Conservation (phyloP, 2,797 vertebrate species). For the Rhincodon typus region DNA sequence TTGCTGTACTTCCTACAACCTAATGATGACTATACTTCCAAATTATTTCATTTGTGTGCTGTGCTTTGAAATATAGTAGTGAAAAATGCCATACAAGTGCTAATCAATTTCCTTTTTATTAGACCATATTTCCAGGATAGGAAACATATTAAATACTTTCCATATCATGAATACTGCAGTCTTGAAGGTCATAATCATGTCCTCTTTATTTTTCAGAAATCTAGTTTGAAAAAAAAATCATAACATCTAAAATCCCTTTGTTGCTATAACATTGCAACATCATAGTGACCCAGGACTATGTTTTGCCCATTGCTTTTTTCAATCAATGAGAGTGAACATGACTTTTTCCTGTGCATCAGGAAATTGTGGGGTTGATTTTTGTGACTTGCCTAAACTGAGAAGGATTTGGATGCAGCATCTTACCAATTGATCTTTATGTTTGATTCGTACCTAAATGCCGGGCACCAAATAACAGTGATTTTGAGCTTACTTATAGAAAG, state of each 20-base stretch:
- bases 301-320: neutral
- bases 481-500: neutral
- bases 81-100: too few relatives aligned
- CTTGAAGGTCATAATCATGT: neutral
- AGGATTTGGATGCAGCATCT: neutral
- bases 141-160: too few relatives aligned
- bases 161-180: neutral
- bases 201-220: neutral
- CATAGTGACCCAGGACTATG: neutral
- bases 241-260: neutral
- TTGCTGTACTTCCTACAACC: too few relatives aligned
- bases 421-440: neutral
- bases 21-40: too few relatives aligned
- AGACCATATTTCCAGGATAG: too few relatives aligned
- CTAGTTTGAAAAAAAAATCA: neutral
- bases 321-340: neutral
- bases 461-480: neutral
- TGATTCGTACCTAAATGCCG: neutral
- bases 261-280: neutral
- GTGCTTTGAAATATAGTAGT: too few relatives aligned
- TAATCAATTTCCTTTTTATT: too few relatives aligned
- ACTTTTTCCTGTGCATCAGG: neutral
- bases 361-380: neutral
- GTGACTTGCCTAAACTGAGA: neutral
- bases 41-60: too few relatives aligned